Conservation (phyloP, 92 coral and sea anemone genomes). For the Plumapathes pennacea region DNA sequence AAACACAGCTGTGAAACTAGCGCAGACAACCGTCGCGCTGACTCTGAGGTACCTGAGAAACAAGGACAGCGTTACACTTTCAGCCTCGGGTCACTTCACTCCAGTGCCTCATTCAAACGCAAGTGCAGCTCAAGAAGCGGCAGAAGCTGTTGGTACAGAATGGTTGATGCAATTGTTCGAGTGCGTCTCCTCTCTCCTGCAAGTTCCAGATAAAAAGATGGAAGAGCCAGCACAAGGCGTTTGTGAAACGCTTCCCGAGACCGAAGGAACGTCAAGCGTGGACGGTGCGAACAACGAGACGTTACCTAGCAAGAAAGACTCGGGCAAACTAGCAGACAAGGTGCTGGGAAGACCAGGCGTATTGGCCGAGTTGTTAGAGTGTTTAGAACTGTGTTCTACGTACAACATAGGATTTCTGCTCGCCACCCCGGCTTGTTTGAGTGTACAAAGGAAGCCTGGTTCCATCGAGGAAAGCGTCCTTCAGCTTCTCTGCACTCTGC, state of each 20-base stretch:
- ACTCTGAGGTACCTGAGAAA: constrained; percentile 22
- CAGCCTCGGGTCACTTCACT: constrained; percentile 40
- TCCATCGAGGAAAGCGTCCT: constrained; percentile 90
- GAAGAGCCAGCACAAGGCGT: too few relatives aligned
- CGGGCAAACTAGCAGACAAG: too few relatives aligned
- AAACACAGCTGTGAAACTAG: constrained; percentile 10
- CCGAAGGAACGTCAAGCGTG: too few relatives aligned
- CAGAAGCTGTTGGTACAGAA: too few relatives aligned
- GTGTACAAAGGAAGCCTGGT: constrained; percentile 53
- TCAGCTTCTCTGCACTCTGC: constrained; percentile 69
- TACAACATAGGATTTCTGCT: constrained; percentile 45
- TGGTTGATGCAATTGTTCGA: too few relatives aligned
- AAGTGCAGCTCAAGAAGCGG: constrained; percentile 2
- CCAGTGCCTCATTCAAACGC: constrained; percentile 34
- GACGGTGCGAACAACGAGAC: too few relatives aligned
- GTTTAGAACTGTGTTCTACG: constrained; percentile 68
- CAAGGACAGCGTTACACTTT: constrained; percentile 30
- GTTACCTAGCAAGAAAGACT: too few relatives aligned
- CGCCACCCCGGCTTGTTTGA: constrained; percentile 14
- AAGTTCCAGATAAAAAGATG: too few relatives aligned
- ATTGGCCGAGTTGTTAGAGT: constrained; percentile 50
- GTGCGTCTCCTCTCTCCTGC: too few relatives aligned
- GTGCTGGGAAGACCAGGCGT: constrained; percentile 5
- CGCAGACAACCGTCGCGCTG: constrained; percentile 17
- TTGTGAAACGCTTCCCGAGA: too few relatives aligned